Percentiles rank a stretch among this genome's conserved stretches.
Evolutionary conservation across 2,113 vertebrate genomes (phyloP).

Genomic region (Rhinolophus ferrumequinum): DNA sequence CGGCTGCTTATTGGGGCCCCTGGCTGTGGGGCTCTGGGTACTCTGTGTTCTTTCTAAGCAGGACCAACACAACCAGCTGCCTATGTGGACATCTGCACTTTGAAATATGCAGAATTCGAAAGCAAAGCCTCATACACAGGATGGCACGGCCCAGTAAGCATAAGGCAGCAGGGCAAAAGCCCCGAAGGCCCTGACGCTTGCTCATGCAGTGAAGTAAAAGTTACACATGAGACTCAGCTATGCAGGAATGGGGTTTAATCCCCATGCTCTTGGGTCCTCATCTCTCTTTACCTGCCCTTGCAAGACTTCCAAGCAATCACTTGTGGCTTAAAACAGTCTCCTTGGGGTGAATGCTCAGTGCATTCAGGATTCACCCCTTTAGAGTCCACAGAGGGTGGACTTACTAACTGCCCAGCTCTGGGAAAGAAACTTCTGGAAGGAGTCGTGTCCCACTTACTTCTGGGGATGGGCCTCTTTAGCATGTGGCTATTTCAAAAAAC

Average conservation of each 20-base stretch:
- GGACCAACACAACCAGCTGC: constrained; percentile 25
- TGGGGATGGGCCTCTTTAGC: neutral
- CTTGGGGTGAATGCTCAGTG: neutral
- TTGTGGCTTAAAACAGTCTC: neutral
- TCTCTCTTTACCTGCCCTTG: neutral
- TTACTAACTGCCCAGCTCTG: neutral
- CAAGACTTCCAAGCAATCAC: neutral
- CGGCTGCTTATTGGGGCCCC: neutral
- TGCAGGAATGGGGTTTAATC: constrained; percentile 41
- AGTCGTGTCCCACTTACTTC: neutral
- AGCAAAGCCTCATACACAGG: constrained; percentile 15
- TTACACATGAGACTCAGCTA: neutral
- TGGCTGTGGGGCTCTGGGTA: neutral
- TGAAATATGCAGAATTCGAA: constrained; percentile 56
- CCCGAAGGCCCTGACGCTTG: constrained; percentile 51
- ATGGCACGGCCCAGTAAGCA: neutral
- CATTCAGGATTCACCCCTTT: neutral
- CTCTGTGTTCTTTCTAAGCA: constrained; percentile 5
- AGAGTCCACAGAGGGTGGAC: neutral
- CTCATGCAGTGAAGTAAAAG: constrained; percentile 62
- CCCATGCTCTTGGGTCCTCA: neutral
- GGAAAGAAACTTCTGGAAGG: neutral
- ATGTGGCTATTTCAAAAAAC: neutral
- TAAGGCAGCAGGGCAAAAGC: constrained; percentile 62
- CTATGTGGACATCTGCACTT: neutral